Base-by-base conservation (phyloP, 37 sponge, comb jelly and placozoan genomes). In the Chondrosia reniformis region DNA sequence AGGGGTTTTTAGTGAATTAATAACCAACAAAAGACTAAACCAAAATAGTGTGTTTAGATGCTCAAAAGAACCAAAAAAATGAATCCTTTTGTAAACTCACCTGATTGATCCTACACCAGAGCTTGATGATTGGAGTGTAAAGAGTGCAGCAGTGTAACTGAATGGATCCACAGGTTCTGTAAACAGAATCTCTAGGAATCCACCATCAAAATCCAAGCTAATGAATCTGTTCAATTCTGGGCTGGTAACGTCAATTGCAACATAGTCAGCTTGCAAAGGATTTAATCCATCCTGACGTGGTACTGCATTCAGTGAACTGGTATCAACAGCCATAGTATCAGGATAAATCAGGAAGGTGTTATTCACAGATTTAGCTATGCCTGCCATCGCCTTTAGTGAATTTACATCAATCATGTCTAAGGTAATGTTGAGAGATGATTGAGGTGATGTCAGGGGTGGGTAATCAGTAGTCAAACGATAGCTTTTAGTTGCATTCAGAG, bases 161-260 rank as follows among this genome's bases (percentile, higher is more conserved):
- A n/a, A 33, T 37, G 90, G 87, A 80, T 93, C 84, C 39, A 92
- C 88, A 44, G 96, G 96, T 58, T 95, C 96, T 65, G 77, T 33
- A 69, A 92, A 95, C 28, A 46, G 25, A 32, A 95, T 45, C 7
- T 82, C 84, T 22, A 95, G 45, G 57, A 65, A 49, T 34, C 86
- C 84, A 22, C 43, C 45, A 66, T 89, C 84, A 46, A 95, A 83
- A 43, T 95, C 92, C 22, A 95, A 74, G 21, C 41, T 19, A 24
- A 43, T 8, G 75, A 95, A 92, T n/a, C 49, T 0, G 0, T 59
- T 34, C 45, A 89, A 67, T 19, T 27, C 33, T 30, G 96, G 96
- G 56, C 78, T 22, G 27, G 83, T 74, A 12, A n/a, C 54, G 61
- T 95, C 96, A 13, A 12, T 13, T 42, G 56, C 75, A 41, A 91